These are phyloP conservation scores for Eristalis pertinax DNA, from an alignment of 2,888 invertebrate species.

Conservation along the genomic window DNA sequence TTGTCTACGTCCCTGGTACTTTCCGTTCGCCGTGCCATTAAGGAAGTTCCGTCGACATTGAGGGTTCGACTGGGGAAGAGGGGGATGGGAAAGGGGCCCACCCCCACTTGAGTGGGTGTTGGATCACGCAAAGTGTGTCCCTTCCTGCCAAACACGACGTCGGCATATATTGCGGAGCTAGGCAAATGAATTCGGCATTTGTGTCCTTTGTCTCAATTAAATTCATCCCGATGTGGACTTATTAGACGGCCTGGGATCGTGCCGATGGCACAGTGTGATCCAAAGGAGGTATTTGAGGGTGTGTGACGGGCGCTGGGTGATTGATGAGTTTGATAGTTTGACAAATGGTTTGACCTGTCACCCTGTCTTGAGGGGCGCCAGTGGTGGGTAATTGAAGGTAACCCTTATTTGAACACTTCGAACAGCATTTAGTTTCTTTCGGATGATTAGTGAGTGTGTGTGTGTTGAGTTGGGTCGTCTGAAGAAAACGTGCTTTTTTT, in stretches of 20 bases:
- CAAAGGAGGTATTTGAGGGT: slow-evolving; percentile 6
- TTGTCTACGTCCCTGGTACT: slow-evolving; percentile 14
- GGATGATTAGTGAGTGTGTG: not conserved
- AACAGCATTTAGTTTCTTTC: not conserved
- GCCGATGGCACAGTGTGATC: not conserved
- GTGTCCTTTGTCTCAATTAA: slow-evolving; percentile 48
- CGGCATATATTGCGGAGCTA: slow-evolving; percentile 15
- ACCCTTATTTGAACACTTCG: not conserved
- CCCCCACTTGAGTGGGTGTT: slow-evolving; percentile 16
- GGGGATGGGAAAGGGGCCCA: too few species aligned
- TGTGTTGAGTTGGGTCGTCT: not conserved
- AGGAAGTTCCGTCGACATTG: slow-evolving; percentile 24
- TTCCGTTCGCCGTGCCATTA: slow-evolving; percentile 33
- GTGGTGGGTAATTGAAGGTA: not conserved
- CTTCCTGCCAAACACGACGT: slow-evolving; percentile 16
- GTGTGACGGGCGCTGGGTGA: not conserved
- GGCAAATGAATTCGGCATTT: slow-evolving; percentile 41
- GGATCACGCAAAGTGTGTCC: slow-evolving; percentile 31
- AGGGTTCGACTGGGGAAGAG: not conserved
- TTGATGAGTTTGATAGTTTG: slow-evolving; percentile 22
- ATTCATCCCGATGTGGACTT: slow-evolving; percentile 22
- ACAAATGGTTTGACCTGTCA: slow-evolving; percentile 16
- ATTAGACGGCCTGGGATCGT: slow-evolving; percentile 14
- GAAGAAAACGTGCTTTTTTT: not conserved
- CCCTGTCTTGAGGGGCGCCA: not conserved